Base-by-base conservation (phyloP, 1,140 invertebrate genomes). In the Saccostrea glomerata region DNA sequence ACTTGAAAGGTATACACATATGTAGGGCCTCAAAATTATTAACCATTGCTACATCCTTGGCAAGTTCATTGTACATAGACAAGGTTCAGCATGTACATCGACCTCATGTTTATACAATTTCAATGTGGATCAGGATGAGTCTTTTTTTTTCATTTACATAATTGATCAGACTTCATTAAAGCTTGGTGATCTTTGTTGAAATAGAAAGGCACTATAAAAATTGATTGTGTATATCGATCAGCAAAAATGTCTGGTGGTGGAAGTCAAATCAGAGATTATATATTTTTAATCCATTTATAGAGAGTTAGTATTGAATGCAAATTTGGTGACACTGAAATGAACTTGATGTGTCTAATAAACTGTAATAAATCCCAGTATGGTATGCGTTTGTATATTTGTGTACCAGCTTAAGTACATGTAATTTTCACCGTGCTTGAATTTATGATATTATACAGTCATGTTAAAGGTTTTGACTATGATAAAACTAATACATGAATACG, bases 1-100 rank as follows among this genome's bases (percentile, higher is more conserved):
- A 30, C 70, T 73, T 73, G 70, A 77, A 36, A 36, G 70, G 70
- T 77, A 30, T 77, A 77, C 23, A 36, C 23, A 77, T 77, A 36
- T 77, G 7, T 15, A 77, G 30, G 70, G 25, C 70, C 70, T 77
- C 25, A 30, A 77, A 30, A 17, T 77, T 77, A 30, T 77, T 77
- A 30, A 77, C 70, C 30, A 77, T 47, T 36, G 30, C 30, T 36
- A 36, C 30, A 36, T 36, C 30, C 30, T 36, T 36, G 30, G 30
- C 30, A 36, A 36, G 30, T 36, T 36, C 30, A 36, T 36, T 36
- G 30, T 36, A 36, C 30, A 36, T 36, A 36, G 30, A 36, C 30
- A 36, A 36, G 30, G 30, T 36, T 36, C 25, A 36, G 30, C 70
- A 11, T 63, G 58, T 47, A 77, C 13, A 30, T 73, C 12, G 25